Conservation (phyloP, 1,140 invertebrate genomes). For the Heterodera carotae region DNA sequence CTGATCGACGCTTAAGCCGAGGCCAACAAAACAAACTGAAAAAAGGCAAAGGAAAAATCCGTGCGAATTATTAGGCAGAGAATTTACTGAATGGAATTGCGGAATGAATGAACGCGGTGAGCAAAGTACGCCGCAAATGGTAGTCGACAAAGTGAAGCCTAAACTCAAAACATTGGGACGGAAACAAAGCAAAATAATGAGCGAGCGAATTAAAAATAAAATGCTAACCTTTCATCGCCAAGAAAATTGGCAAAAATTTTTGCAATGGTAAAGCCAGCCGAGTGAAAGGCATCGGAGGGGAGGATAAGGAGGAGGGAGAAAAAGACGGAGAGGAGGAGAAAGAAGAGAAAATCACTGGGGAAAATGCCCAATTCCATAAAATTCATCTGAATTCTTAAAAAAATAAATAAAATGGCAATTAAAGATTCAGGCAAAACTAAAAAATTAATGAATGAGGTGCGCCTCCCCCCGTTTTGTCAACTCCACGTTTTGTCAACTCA, state of each 20-base stretch:
- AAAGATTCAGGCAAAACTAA: too few relatives aligned
- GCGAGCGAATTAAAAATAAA: neutral
- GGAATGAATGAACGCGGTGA: constrained; percentile 39
- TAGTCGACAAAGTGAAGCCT: constrained; percentile 43
- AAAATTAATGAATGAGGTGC: too few relatives aligned
- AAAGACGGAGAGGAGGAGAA: constrained; percentile 30
- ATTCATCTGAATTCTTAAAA: neutral
- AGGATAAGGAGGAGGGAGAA: constrained; percentile 33
- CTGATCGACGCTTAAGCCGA: constrained; percentile 36
- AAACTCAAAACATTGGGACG: neutral
- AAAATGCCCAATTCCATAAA: constrained; percentile 39
- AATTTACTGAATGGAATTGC: constrained; percentile 34
- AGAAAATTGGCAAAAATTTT: constrained; percentile 38
- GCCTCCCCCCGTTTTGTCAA: too few relatives aligned
- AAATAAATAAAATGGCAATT: too few relatives aligned
- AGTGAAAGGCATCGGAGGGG: constrained; percentile 33
- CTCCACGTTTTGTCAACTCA: too few relatives aligned
- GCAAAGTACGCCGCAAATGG: constrained; percentile 33
- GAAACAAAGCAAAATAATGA: neutral
- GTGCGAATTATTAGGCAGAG: neutral
- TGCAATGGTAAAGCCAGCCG: constrained; percentile 42
- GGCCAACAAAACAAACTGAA: constrained; percentile 42
- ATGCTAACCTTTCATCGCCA: constrained; percentile 34
- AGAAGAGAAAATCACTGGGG: constrained; percentile 29
- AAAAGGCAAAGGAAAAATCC: constrained; percentile 19